These are phyloP conservation scores for Patella depressa DNA, from an alignment of 2,888 invertebrate genomes.

Conservation along the genomic window DNA sequence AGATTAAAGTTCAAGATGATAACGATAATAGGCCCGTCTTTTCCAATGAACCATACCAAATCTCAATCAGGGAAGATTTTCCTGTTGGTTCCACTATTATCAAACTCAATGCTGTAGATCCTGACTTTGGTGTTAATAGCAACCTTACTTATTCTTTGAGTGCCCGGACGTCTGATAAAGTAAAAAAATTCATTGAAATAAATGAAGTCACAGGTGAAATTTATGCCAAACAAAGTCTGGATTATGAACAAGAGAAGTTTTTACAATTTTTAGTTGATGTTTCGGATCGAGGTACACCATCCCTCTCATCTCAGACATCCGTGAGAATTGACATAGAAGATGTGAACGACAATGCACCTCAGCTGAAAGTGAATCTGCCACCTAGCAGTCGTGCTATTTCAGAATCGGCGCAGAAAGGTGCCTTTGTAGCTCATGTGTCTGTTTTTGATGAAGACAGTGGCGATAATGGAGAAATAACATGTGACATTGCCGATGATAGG, in stretches of 20 bases:
- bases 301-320: constrained; percentile 73
- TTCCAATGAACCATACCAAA: constrained; percentile 45
- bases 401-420: constrained; percentile 85
- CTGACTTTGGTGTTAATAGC: constrained; percentile 86
- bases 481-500: constrained; percentile 31
- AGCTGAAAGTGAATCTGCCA: constrained; percentile 86
- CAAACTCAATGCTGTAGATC: constrained; percentile 83
- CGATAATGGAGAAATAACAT: constrained; percentile 47
- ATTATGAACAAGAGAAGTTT: constrained; percentile 82
- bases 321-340: constrained; percentile 75
- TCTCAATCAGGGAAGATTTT: constrained; percentile 52
- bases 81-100: constrained; percentile 47
- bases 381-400: constrained; percentile 78
- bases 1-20: constrained; percentile 58
- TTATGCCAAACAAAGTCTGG: constrained; percentile 82
- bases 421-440: constrained; percentile 93
- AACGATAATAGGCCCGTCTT: constrained; percentile 62
- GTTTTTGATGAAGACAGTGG: constrained; percentile 73
- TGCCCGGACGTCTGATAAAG: constrained; percentile 45
- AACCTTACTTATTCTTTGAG: constrained; percentile 72
- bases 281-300: constrained; percentile 51
- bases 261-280: constrained; percentile 80
- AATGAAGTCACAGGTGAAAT: constrained; percentile 91
- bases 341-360: constrained; percentile 90
- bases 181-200: constrained; percentile 72